phyloP scores from a whole-genome alignment of 2,888 invertebrate genomes.

The Imbricaverruca yamaguchii region DNA sequence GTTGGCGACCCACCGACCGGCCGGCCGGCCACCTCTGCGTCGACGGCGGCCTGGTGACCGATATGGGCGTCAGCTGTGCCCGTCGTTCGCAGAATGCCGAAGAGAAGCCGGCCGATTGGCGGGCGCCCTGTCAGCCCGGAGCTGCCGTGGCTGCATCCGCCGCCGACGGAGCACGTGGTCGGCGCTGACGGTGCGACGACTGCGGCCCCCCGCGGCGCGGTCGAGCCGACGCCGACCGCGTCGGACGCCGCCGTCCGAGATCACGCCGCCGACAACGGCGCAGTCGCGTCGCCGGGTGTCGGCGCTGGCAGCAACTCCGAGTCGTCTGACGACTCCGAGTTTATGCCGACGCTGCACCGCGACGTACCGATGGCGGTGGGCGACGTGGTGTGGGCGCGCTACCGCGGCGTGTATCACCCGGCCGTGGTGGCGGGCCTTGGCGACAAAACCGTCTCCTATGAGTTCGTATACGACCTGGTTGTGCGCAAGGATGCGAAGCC shows the following conservation, averaged over 20 bases:
- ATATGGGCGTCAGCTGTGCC: slow-evolving; percentile 37
- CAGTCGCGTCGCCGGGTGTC: too few species aligned
- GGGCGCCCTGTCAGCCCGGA: slow-evolving; percentile 36
- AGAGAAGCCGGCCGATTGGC: slow-evolving; percentile 32
- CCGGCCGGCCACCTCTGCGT: slow-evolving; percentile 37
- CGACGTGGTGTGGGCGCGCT: slow-evolving; percentile 34
- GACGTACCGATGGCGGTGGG: slow-evolving; percentile 36
- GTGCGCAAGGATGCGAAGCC: slow-evolving; percentile 38
- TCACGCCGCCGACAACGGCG: too few species aligned
- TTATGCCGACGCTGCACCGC: slow-evolving; percentile 36
- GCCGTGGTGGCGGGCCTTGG: slow-evolving; percentile 37
- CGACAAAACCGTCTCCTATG: slow-evolving; percentile 38
- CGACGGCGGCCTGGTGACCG: slow-evolving; percentile 35
- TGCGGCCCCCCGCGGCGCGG: too few species aligned
- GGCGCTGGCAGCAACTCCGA: slow-evolving; percentile 30
- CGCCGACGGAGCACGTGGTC: too few species aligned
- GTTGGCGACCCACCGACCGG: too few species aligned
- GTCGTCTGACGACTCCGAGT: slow-evolving; percentile 37
- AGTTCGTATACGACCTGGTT: slow-evolving; percentile 37
- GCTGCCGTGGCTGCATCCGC: slow-evolving; percentile 35
- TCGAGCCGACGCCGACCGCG: slow-evolving; percentile 26
- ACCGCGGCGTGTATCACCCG: slow-evolving; percentile 38
- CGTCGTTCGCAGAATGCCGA: slow-evolving; percentile 42
- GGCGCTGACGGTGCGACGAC: too few species aligned
- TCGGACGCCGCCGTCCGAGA: background rate